Evolutionary conservation across 1,140 invertebrate genomes (phyloP).

Genomic region (Lasioglossum baleicum): DNA sequence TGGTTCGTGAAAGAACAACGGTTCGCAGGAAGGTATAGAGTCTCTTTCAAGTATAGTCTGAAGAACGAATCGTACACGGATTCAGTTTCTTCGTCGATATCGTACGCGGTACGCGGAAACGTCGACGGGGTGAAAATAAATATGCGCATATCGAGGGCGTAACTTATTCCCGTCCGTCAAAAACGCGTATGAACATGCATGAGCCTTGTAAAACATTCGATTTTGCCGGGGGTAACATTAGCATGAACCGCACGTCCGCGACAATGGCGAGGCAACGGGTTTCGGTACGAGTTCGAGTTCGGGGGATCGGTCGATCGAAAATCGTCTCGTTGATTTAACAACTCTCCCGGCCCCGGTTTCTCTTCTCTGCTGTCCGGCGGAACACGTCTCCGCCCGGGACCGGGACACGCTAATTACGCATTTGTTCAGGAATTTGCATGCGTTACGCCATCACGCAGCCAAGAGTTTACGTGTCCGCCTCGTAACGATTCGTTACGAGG

Average conservation of each 20-base stretch:
- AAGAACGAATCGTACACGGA: no score
- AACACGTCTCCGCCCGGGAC: constrained; percentile 23
- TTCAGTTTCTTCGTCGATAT: neutral
- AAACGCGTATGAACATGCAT: constrained; percentile 51
- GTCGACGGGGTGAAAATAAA: constrained; percentile 26
- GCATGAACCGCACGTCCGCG: constrained; percentile 55
- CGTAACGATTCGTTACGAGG: constrained; percentile 63
- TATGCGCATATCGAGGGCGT: constrained; percentile 33
- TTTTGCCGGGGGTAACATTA: constrained; percentile 61
- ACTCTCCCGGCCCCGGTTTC: constrained; percentile 14
- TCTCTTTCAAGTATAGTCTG: no score
- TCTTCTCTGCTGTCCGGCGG: constrained; percentile 8
- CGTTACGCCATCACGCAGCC: constrained; percentile 57
- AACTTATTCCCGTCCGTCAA: constrained; percentile 23
- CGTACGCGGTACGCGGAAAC: neutral
- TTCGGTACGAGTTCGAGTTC: constrained; percentile 16
- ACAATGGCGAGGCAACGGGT: constrained; percentile 40
- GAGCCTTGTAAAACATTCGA: constrained; percentile 63
- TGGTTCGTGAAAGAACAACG: no score
- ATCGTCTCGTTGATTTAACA: constrained; percentile 67
- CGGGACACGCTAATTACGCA: constrained; percentile 70
- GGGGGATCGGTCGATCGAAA: constrained; percentile 58
- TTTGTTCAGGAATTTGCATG: constrained; percentile 72
- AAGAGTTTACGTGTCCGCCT: constrained; percentile 55
- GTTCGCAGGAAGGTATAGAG: no score